Evolutionary conservation across 2,113 vertebrate species (phyloP), one percentile per base, ranked within the genome.

Genomic region (Cariama cristata): DNA sequence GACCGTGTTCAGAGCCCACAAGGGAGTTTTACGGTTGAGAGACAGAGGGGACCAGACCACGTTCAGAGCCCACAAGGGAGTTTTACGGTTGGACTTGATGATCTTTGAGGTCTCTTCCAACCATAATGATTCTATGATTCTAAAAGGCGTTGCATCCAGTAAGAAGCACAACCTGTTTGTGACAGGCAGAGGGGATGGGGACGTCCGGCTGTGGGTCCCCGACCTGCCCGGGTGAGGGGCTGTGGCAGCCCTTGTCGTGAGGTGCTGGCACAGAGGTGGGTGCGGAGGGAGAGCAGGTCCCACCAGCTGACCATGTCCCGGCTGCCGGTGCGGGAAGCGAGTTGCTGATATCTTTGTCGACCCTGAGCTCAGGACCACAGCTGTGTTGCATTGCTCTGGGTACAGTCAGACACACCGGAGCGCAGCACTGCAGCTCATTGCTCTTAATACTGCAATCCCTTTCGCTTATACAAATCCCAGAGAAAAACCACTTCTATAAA

Each of bases 171-270:
- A 98, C 73, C 79, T 99, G 86, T 79, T 99, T 77, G 97, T 98
- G 76, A 98, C 98, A 4, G 98, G 98, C 5, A 97, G 98, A 66
- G 96, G 98, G 98, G 98, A 98, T 93, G 22, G 60, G 79, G 92
- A 98, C 8, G 83, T 99, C 76, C 89, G 94, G 60, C 88, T 98
- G 96, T 99, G 99, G 99, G 99, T 98, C 86, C 98, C 98, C 23
- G 92, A 96, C 79, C 85, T 98, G 59, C 97, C 94, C 5, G 86
- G 96, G 98, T 98, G 71, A 97, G 97, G 32, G 74, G 38, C 60
- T 60, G n/a, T 49, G 73, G 28, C 33, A 82, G 5, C 24, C 44
- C 59, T 56, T 8, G 5, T 35, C 26, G 0, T 1, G 4, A 15
- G 30, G 58, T 63, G 53, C 14, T 12, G 6, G n/a, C 11, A 2